These are phyloP conservation scores for Seladonia tumulorum DNA, from an alignment of 2,888 invertebrate genomes.

Conservation along the genomic window DNA sequence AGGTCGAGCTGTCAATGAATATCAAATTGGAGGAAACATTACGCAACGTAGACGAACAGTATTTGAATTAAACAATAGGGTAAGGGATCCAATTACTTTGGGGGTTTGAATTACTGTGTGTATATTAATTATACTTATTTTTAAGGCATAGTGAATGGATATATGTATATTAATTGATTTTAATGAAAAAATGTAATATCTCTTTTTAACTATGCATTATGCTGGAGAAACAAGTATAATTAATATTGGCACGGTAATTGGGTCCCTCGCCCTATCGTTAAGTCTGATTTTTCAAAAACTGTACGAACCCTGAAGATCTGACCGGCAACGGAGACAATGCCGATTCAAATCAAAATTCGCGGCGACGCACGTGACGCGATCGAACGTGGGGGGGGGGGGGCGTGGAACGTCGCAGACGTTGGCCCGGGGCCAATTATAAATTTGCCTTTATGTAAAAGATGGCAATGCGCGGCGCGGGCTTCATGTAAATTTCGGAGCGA, in stretches of 20 bases:
- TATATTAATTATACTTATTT: no score
- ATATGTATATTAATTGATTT: no score
- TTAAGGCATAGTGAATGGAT: no score
- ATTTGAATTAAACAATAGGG: background rate
- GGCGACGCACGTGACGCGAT: constrained; percentile 35
- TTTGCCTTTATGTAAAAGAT: constrained; percentile 62
- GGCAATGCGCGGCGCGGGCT: constrained; percentile 36
- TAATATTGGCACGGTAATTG: no score
- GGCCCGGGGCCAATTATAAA: constrained; percentile 67
- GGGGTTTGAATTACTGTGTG: no score
- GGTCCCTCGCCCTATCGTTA: background rate
- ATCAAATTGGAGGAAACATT: background rate
- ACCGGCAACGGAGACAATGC: background rate
- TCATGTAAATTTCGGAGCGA: constrained; percentile 57
- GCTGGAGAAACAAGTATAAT: no score
- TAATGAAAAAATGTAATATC: no score
- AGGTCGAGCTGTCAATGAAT: background rate
- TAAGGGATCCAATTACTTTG: no score
- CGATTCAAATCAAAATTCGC: constrained; percentile 61
- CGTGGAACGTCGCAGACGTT: constrained; percentile 51
- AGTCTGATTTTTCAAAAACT: background rate
- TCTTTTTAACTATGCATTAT: no score
- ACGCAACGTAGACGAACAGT: background rate
- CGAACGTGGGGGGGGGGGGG: constrained; percentile 19
- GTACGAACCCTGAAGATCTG: background rate